Base-by-base conservation (phyloP, 2,797 vertebrate genomes). In the Vespertilio murinus region DNA sequence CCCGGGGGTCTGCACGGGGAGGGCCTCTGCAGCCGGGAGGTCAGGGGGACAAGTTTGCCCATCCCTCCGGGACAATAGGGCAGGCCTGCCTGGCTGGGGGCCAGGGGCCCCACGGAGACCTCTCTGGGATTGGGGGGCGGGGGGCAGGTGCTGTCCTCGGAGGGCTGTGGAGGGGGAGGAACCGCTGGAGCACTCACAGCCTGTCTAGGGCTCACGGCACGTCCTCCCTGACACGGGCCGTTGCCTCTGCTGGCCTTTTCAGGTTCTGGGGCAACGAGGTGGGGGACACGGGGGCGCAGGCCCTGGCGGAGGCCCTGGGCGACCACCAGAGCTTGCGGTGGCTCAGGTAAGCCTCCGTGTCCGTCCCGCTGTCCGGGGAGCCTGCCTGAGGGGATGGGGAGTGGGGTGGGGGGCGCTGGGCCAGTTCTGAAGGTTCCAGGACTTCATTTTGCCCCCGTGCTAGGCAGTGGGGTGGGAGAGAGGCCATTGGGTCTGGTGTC, bases 251-350 rank as follows among this genome's bases (percentile, higher is more conserved):
- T 94, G 65, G 30, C 18, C 3, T 35, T 96, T 88, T 61, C 93
- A 99, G 99, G 96, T 98, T 99, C 94, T 99, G 99, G 99, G 99
- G 99, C 65, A 99, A 99, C 97, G 98, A 94, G 45, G 98, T 99
- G 90, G 98, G 98, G 22, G 98, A 99, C 79, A 78, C 88, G 73
- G 99, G 99, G 33, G 97, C 98, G 56, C 97, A 98, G 89, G 98
- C 98, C 49, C 96, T 99, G 94, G 98, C 99, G 4, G 90, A 96
- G 79, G 98, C 98, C 20, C 94, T 99, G 40, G 94, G 98, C 65
- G 86, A 97, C 78, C 99, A 97, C 95, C 98, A 86, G 93, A 94
- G 97, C 45, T 92, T 99, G 79, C 84, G 97, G 83, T 99, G 99
- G 99, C 98, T 99, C 49, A 99, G 99, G 99, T 99, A 96, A 96